Evolutionary conservation across 1,140 invertebrate species (phyloP), one percentile per base, ranked within the genome.

Genomic region (Trachymyrmex cornetzi): DNA sequence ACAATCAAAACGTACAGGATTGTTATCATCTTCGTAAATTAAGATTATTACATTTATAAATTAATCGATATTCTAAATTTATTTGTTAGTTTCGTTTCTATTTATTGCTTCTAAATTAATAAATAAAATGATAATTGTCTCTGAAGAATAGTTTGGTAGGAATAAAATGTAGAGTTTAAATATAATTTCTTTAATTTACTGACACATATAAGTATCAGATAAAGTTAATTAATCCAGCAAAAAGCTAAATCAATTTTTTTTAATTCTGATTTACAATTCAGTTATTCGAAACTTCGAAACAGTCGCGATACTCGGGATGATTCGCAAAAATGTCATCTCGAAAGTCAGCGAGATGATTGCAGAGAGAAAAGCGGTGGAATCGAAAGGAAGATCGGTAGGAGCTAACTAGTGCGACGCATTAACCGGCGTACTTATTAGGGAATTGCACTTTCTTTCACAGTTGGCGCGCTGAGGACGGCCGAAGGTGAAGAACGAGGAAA

Each of bases 401-500:
- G 67, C 69, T 63, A 87, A 81, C 85, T 86, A 82, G 50, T 66
- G 77, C 53, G 44, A 74, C 50, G 84, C 48, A 30, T 81, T 81
- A 87, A 59, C 27, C 64, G 80, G 38, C 61, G 87, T 80, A 88
- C 86, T 90, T 88, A 89, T 91, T 92, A 92, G 91, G 90, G 88
- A 89, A 92, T 93, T 91, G 87, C 90, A 93, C 88, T 92, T 92
- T 92, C 92, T 91, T 93, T 92, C 80, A 85, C 82, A 77, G 61
- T 77, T 69, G 38, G 63, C 71, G 69, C 55, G 38, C 69, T 72
- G 87, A 87, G 63, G 85, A 87, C 66, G 77, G 38, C 50, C 82
- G 92, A 93, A 91, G 92, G 91, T 92, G 89, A 93, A 91, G 91
- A 93, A 92, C 92, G 91, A 94, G 92, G 92, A 94, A 93, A 93